These are phyloP conservation scores for Octopus sinensis DNA, from an alignment of 1,140 invertebrate genomes.

Conservation along the genomic window DNA sequence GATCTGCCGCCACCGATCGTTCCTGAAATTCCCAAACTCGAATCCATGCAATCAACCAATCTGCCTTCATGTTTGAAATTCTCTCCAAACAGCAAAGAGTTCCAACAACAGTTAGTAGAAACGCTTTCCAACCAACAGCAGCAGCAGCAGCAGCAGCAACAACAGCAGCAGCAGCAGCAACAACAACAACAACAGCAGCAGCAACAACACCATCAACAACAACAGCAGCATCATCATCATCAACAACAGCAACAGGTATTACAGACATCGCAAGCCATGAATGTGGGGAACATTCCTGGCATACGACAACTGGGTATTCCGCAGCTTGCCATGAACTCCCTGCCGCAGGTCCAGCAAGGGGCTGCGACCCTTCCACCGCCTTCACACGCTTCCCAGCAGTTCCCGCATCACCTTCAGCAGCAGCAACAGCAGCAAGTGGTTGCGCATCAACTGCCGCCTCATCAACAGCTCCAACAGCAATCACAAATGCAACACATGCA, in stretches of 20 bases:
- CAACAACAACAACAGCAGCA: neutral
- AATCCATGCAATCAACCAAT: neutral
- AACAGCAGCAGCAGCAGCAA: neutral
- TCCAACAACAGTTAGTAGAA: neutral
- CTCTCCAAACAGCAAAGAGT: neutral
- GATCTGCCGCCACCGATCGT: neutral
- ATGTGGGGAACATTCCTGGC: no score
- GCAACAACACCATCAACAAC: neutral
- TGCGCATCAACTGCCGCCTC: neutral
- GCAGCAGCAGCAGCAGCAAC: neutral
- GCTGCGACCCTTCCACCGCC: no score
- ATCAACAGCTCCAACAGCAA: neutral
- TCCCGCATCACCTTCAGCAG: neutral
- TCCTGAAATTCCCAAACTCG: neutral
- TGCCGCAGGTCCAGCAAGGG: no score
- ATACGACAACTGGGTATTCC: no score
- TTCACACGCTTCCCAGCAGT: neutral
- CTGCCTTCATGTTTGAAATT: neutral
- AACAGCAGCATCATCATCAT: neutral
- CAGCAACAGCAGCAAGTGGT: neutral
- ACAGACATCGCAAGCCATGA: no score
- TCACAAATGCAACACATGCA: neutral
- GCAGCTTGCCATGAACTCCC: no score
- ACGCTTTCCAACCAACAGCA: neutral
- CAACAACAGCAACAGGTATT: neutral